phyloP scores from a whole-genome alignment of 1,140 invertebrate genomes.

The Metaphire vulgaris region DNA sequence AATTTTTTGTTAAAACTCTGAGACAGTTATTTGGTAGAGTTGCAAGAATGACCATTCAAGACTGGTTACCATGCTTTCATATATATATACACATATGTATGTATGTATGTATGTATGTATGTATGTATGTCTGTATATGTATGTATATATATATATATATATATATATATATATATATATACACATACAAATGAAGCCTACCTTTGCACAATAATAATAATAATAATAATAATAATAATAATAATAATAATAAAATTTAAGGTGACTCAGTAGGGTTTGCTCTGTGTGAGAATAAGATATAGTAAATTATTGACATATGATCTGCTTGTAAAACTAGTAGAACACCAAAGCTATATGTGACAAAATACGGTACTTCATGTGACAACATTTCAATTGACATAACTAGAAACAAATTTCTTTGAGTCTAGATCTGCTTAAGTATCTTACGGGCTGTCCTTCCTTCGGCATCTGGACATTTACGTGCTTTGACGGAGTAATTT shows the following conservation, averaged over 20 bases:
- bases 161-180: not conserved
- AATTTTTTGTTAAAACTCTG: not conserved
- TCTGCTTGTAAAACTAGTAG: no score
- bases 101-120: conserved; percentile 18
- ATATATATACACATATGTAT: conserved; percentile 24
- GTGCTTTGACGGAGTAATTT: conserved; percentile 95
- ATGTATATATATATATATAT: conserved; percentile 2
- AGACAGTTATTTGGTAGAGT: not conserved
- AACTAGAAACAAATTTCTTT: no score
- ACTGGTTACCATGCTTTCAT: no score
- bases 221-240: not conserved
- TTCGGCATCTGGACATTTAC: conserved; percentile 96
- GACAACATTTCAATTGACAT: no score
- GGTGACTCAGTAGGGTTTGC: no score
- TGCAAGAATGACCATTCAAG: no score
- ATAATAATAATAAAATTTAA: conserved; percentile 4
- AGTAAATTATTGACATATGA: no score
- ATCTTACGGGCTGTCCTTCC: conserved; percentile 78
- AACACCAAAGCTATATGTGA: no score
- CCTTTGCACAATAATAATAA: not conserved
- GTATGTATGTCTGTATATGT: conserved; percentile 24
- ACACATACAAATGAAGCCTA: conserved; percentile 7
- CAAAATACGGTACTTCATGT: no score
- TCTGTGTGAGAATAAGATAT: no score
- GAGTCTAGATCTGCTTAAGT: no score